A percentile compares a stretch with the other conserved stretches of the same genome.
phyloP scores from a whole-genome alignment of 2,113 vertebrate species.

The Pristiophorus japonicus region DNA sequence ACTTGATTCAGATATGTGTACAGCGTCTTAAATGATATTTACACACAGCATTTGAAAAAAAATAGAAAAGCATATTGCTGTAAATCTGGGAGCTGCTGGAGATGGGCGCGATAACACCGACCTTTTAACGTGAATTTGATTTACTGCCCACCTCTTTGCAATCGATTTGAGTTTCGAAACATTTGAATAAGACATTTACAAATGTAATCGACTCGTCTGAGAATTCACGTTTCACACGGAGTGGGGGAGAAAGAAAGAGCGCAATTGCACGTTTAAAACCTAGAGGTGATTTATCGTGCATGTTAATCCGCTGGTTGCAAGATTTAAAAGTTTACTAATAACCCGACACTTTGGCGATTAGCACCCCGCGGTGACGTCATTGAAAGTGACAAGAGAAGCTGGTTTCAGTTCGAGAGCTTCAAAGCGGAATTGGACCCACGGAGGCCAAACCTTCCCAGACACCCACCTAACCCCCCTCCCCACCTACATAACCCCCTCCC shows the following conservation, averaged over 20 bases:
- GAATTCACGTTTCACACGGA: not conserved
- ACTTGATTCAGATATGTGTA: not conserved
- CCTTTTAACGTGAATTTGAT: not conserved
- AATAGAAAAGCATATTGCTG: no score
- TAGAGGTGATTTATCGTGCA: slow-evolving; percentile 12
- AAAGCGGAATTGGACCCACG: not conserved
- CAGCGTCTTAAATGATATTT: not conserved
- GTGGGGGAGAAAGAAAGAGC: not conserved
- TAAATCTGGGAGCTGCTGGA: not conserved
- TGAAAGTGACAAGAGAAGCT: not conserved
- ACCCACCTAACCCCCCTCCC: not conserved
- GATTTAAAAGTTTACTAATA: slow-evolving; percentile 37
- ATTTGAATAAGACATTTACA: not conserved
- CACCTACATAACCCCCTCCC: not conserved
- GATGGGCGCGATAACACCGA: not conserved
- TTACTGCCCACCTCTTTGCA: not conserved
- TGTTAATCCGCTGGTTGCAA: not conserved
- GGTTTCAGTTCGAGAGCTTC: not conserved
- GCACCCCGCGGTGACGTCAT: slow-evolving; percentile 23
- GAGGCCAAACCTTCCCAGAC: not conserved
- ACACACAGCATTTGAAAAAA: not conserved
- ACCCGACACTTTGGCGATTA: not conserved
- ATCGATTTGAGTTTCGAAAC: not conserved
- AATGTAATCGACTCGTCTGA: not conserved
- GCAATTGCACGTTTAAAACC: not conserved